These are phyloP conservation scores for Noctua comes DNA, from an alignment of 2,888 invertebrate genomes.

Conservation along the genomic window DNA sequence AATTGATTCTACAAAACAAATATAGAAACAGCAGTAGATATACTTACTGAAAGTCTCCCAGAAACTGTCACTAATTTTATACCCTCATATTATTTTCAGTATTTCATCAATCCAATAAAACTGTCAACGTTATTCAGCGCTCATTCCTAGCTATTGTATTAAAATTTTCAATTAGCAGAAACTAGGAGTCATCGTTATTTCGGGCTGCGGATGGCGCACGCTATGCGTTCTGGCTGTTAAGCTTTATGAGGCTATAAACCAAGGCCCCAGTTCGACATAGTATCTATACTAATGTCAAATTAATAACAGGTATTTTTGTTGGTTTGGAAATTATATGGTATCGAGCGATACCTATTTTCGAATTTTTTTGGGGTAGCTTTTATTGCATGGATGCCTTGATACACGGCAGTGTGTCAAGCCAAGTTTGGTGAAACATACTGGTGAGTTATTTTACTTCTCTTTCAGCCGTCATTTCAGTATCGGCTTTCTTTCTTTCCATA, in stretches of 20 bases:
- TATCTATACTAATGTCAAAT: conserved; percentile 43
- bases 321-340: too few species aligned
- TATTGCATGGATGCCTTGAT: neutral
- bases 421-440: neutral
- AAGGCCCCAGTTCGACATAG: conserved; percentile 33
- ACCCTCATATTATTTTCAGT: conserved; percentile 1
- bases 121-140: conserved; percentile 11
- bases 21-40: neutral
- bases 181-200: conserved; percentile 55
- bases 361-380: neutral
- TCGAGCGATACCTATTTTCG: neutral
- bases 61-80: neutral
- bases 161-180: conserved; percentile 49
- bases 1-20: neutral
- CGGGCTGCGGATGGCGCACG: conserved; percentile 25
- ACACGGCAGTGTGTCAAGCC: neutral
- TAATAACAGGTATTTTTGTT: conserved; percentile 36
- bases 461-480: neutral
- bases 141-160: conserved; percentile 32
- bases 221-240: conserved; percentile 46
- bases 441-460: neutral
- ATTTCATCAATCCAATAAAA: conserved; percentile 18
- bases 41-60: neutral
- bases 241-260: conserved; percentile 47
- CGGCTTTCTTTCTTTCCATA: neutral